A percentile compares a stretch with the other conserved stretches of the same genome.
These are phyloP conservation scores for Atherinomorus stipes DNA, from an alignment of 2,113 vertebrate species.

Conservation along the genomic window DNA sequence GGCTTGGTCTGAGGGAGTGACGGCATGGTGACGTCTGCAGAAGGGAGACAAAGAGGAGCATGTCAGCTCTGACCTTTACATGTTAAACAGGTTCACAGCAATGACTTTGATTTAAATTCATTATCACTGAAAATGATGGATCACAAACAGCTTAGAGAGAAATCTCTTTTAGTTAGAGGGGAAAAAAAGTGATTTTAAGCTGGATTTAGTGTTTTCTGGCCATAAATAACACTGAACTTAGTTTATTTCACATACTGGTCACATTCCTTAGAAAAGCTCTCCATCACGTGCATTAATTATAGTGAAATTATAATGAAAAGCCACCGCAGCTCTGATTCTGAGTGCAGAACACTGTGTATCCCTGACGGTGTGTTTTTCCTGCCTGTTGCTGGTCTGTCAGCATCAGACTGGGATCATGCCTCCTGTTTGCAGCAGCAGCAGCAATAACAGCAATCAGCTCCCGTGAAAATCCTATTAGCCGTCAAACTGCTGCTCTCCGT, in stretches of 20 bases:
- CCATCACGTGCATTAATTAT: too few relatives aligned
- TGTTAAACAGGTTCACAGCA: constrained; percentile 26
- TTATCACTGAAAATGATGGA: constrained; percentile 34
- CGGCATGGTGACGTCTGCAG: constrained; percentile 85
- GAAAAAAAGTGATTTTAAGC: background rate
- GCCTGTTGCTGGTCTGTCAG: constrained; percentile 26
- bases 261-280: too few relatives aligned
- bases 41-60: constrained; percentile 59
- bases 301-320: too few relatives aligned
- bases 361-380: background rate
- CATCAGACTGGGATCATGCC: constrained; percentile 7
- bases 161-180: background rate
- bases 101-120: background rate
- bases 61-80: constrained; percentile 65
- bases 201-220: too few relatives aligned
- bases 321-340: too few relatives aligned
- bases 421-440: constrained; percentile 48
- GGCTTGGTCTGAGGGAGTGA: constrained; percentile 78
- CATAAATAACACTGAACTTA: too few relatives aligned
- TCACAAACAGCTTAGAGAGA: background rate
- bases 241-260: too few relatives aligned
- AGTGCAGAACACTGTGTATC: too few relatives aligned
- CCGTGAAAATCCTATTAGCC: constrained; percentile 80
- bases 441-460: constrained; percentile 76
- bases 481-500: constrained; percentile 74